Conservation (phyloP, 2,888 invertebrate genomes). For the Carabus problematicus region DNA sequence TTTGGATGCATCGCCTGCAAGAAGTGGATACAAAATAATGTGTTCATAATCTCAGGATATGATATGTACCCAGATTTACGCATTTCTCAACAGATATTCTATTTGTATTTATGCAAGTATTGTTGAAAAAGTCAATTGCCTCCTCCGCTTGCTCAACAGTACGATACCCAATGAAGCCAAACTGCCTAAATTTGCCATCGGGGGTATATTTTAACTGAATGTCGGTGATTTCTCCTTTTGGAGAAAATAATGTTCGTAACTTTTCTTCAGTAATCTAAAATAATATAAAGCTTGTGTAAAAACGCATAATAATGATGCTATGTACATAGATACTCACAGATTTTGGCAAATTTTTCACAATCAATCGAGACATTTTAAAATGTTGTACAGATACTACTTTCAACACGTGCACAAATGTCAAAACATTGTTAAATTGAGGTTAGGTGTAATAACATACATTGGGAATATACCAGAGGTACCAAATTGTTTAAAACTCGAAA, state of each 20-base stretch:
- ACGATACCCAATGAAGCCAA: slow-evolving; percentile 92
- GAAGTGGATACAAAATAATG: slow-evolving; percentile 26
- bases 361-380: slow-evolving; percentile 78
- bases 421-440: not conserved
- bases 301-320: slow-evolving; percentile 24
- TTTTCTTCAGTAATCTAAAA: slow-evolving; percentile 80
- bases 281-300: slow-evolving; percentile 43
- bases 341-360: slow-evolving; percentile 90
- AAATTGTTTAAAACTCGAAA: too few relatives aligned
- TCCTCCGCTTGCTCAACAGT: slow-evolving; percentile 77
- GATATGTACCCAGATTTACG: slow-evolving; percentile 65
- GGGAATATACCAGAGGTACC: too few relatives aligned
- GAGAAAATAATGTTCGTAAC: slow-evolving; percentile 76
- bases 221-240: slow-evolving; percentile 90
- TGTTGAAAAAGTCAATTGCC: slow-evolving; percentile 82
- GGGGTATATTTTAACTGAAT: slow-evolving; percentile 91
- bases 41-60: not conserved
- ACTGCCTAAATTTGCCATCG: slow-evolving; percentile 90
- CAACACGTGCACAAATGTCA: slow-evolving; percentile 5
- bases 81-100: slow-evolving; percentile 81
- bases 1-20: slow-evolving; percentile 69
- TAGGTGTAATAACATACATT: too few relatives aligned
- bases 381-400: not conserved
- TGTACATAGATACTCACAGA: slow-evolving; percentile 65
- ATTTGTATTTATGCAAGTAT: slow-evolving; percentile 83